Evolutionary conservation across 2,797 vertebrate species (phyloP).

Genomic region (Fistularia tabacaria): DNA sequence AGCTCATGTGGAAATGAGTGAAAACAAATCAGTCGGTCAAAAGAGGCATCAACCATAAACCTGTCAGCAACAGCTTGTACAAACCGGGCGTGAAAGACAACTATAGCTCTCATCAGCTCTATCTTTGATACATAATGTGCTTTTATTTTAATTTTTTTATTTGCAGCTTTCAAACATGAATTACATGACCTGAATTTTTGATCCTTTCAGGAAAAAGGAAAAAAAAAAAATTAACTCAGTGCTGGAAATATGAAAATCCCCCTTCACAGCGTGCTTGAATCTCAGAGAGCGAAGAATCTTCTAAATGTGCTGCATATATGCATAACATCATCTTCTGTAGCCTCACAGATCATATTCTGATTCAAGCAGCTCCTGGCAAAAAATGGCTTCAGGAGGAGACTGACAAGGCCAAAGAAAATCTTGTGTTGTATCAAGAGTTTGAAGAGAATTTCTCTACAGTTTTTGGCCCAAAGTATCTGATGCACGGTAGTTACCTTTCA

Average conservation of each 20-base stretch:
- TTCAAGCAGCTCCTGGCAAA: slow-evolving; percentile 15
- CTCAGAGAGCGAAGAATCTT: slow-evolving; percentile 16
- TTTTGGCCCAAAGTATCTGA: too few relatives aligned
- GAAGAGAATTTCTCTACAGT: too few relatives aligned
- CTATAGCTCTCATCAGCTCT: background rate
- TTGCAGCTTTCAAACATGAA: slow-evolving; percentile 18
- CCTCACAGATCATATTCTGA: slow-evolving; percentile 20
- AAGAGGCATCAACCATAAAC: background rate
- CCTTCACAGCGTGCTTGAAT: slow-evolving; percentile 28
- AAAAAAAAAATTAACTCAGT: slow-evolving; percentile 22
- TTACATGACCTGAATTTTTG: slow-evolving; percentile 40
- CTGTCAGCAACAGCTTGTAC: background rate
- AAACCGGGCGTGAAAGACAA: background rate
- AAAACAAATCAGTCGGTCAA: slow-evolving; percentile 1
- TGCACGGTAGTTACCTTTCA: too few relatives aligned
- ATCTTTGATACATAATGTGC: slow-evolving; percentile 4
- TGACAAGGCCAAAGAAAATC: too few relatives aligned
- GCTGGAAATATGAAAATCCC: slow-evolving; percentile 41
- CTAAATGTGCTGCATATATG: slow-evolving; percentile 32
- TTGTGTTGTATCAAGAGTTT: too few relatives aligned
- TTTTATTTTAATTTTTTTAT: slow-evolving; percentile 6
- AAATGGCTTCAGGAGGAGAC: too few relatives aligned
- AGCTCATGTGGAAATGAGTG: slow-evolving; percentile 15
- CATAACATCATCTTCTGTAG: slow-evolving; percentile 27
- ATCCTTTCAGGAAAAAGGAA: slow-evolving; percentile 27